Percentiles rank a stretch among this genome's conserved stretches.
phyloP scores from a whole-genome alignment of 2,113 vertebrate species.

The Apodemus speciosus region DNA sequence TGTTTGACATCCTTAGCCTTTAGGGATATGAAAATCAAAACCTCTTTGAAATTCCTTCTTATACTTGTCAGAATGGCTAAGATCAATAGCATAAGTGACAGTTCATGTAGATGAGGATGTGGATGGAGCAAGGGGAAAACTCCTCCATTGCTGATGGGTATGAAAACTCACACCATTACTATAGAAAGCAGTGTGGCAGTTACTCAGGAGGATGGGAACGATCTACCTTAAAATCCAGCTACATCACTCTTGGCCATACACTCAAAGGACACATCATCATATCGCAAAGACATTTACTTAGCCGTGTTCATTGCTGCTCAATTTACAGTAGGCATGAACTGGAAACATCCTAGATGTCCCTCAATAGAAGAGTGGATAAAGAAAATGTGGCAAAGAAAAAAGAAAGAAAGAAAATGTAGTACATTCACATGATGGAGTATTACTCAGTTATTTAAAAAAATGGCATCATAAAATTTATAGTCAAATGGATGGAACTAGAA shows the following conservation, averaged over 20 bases:
- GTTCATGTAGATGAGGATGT: too few species aligned
- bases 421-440: not conserved
- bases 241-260: not conserved
- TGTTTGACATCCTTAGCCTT: not conserved
- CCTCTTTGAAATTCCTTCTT: not conserved
- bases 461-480: not conserved
- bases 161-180: too few species aligned
- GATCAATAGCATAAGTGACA: not conserved
- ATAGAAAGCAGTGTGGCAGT: too few species aligned
- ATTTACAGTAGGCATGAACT: not conserved
- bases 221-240: not conserved
- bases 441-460: not conserved
- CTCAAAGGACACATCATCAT: not conserved
- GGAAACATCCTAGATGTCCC: not conserved
- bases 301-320: not conserved
- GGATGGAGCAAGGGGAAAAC: too few species aligned
- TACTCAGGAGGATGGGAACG: too few species aligned
- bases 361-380: not conserved
- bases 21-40: not conserved
- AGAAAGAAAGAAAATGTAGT: not conserved
- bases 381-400: not conserved
- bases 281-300: not conserved
- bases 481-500: not conserved
- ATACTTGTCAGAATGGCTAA: not conserved
- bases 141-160: too few species aligned